Base-by-base conservation (phyloP, 1,140 invertebrate genomes). In the Brachionus manjavacas region DNA sequence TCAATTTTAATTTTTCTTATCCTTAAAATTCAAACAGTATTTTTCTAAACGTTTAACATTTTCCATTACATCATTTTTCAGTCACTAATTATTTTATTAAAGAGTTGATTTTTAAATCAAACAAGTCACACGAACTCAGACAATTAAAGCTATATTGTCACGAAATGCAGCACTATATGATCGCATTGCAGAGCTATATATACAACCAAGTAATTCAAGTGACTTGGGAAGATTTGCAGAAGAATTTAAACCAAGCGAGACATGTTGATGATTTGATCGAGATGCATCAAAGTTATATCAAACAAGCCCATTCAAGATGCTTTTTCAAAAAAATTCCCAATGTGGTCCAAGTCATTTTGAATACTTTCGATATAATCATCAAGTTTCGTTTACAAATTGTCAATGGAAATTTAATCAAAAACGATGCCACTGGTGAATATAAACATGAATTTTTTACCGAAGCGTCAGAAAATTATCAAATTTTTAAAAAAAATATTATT, bases 131-230 rank as follows among this genome's bases (percentile, higher is more conserved):
- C 25, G 41, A 76, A 49, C 23, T 76, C 2, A 76, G 46, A 25
- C 41, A 76, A 76, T 16, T 76, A 4, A 76, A 76, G 23, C 9
- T 76, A 6, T 76, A 23, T 49, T 76, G 72, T 43, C 81, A 83
- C 28, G 60, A 83, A 72, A 83, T 83, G 81, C 81, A 83, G 14
- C 60, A 83, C 20, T 83, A 68, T 39, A 83, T 83, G 64, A 70
- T n/a, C 35, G 81, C 60, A 0, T 35, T 83, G 12, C 60, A 46
- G 23, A 83, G 41, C 49, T 83, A 83, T 16, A 83, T 83, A 16
- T 68, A 49, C 20, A 68, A 83, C 68, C 81, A 83, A 83, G 81
- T 83, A 3, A 83, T 83, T 25, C 81, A 83, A 46, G 81, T 83
- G 16, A 39, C 81, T 16, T 83, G 81, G 81, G 16, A 43, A 20